These are phyloP conservation scores for Synanthedon vespiformis DNA, from an alignment of 2,888 invertebrate genomes.

Conservation along the genomic window DNA sequence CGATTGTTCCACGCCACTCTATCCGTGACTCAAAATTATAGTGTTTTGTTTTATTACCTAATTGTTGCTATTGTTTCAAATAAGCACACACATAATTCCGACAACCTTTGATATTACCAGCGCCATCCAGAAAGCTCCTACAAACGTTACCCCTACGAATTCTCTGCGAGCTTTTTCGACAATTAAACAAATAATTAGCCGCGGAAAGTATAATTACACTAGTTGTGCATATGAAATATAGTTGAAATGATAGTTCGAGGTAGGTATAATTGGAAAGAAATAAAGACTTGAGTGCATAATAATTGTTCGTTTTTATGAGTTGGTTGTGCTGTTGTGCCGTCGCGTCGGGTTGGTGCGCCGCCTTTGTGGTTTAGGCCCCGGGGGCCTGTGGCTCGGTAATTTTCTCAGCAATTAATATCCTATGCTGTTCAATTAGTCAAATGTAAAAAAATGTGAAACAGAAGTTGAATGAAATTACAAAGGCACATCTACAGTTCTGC, in stretches of 20 bases:
- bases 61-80: slow-evolving; percentile 60
- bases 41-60: slow-evolving; percentile 64
- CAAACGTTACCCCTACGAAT: not conserved
- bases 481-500: slow-evolving; percentile 33
- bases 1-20: slow-evolving; percentile 54
- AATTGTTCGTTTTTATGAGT: slow-evolving; percentile 53
- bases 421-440: slow-evolving; percentile 53
- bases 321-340: slow-evolving; percentile 22
- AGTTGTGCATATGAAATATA: slow-evolving; percentile 31
- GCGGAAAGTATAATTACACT: slow-evolving; percentile 19
- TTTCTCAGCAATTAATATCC: slow-evolving; percentile 64
- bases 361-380: slow-evolving; percentile 53
- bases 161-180: not conserved
- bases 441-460: slow-evolving; percentile 53
- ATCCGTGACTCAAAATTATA: slow-evolving; percentile 58
- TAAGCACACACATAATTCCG: not conserved
- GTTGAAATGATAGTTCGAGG: slow-evolving; percentile 27
- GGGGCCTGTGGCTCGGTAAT: slow-evolving; percentile 41
- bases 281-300: slow-evolving; percentile 41
- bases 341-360: slow-evolving; percentile 24
- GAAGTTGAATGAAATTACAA: slow-evolving; percentile 43
- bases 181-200: slow-evolving; percentile 17
- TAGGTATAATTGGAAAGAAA: slow-evolving; percentile 36
- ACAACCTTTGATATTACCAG: not conserved
- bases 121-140: not conserved